Evolutionary conservation across 2,888 invertebrate species (phyloP), one percentile per base, ranked within the genome.

Genomic region (Phaonia tiefii): DNA sequence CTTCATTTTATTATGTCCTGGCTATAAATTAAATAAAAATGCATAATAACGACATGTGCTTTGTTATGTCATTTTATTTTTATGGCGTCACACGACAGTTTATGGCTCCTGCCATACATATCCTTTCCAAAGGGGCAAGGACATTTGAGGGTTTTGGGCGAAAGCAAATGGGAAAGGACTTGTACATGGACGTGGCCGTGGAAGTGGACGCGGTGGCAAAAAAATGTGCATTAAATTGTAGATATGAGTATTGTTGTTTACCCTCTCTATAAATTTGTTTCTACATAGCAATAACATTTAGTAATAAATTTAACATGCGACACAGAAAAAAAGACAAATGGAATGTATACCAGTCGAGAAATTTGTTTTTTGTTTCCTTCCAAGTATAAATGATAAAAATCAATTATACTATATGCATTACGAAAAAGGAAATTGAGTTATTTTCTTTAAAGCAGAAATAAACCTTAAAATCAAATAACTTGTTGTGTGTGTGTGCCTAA

Each of bases 21-120:
- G 67, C 78, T 65, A 81, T 81, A 81, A 81, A 78, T 81, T 78
- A 81, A 78, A 75, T 65, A 63, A 81, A n/a, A 78, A 75, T 72
- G 78, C 78, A 78, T 71, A 72, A 65, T 63, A 67, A 65, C 60
- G 60, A 70, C 69, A 58, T 26, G 51, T 26, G 51, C 70, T 13
- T 13, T 54, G 63, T 42, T 39, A n/a, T 70, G 42, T 69, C 46
- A 46, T 72, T 72, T 65, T 37, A 46, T 72, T 74, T 80, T 80
- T 74, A 77, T 80, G 76, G 80, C 76, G 80, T 80, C 76, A 80
- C 80, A 80, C 65, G 69, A 76, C 51, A 80, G 73, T 80, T 77
- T 80, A 77, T 80, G 74, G 63, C 63, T 58, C n/a, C n/a, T 8
- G 20, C 22, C 51, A 51, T 17, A 22, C 51, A 51, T 51, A 51